These are phyloP conservation scores for Drosophila imparisetae DNA, from an alignment of 2,888 invertebrate genomes.

Conservation along the genomic window DNA sequence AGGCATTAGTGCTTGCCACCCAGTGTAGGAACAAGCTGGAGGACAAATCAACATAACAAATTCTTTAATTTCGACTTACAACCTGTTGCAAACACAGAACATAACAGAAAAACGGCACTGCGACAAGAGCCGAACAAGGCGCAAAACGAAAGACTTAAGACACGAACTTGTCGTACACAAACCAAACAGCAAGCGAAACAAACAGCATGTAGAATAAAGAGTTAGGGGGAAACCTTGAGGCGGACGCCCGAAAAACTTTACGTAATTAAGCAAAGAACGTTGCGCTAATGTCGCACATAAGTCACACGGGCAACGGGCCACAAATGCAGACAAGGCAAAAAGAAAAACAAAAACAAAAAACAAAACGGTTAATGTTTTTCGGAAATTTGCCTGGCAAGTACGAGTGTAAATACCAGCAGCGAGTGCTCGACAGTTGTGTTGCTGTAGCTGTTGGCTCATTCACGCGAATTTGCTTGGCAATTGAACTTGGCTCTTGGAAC, in stretches of 20 bases:
- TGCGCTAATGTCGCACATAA: conserved; percentile 79
- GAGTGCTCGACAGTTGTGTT: conserved; percentile 29
- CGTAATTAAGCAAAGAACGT: conserved; percentile 79
- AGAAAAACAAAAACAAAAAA: conserved; percentile 32
- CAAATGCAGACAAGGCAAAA: conserved; percentile 34
- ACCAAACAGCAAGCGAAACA: conserved; percentile 48
- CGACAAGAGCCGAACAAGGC: conserved; percentile 61
- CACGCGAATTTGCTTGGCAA: conserved; percentile 82
- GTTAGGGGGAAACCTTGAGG: conserved; percentile 21
- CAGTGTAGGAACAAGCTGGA: conserved; percentile 29
- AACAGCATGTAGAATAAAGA: conserved; percentile 8
- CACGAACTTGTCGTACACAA: conserved; percentile 81
- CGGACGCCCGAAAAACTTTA: conserved; percentile 64
- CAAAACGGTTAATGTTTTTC: conserved; percentile 78
- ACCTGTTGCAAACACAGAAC: conserved; percentile 67
- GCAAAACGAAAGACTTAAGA: conserved; percentile 81
- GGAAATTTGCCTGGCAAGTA: conserved; percentile 72
- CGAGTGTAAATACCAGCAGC: conserved; percentile 69
- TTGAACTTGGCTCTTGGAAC: conserved; percentile 83
- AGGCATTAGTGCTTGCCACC: conserved; percentile 27
- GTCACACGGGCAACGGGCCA: conserved; percentile 66
- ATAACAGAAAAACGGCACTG: conserved; percentile 51
- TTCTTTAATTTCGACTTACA: conserved; percentile 75
- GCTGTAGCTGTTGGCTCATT: conserved; percentile 61
- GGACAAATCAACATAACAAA: conserved; percentile 71